Conservation (phyloP, 2,113 vertebrate species). For the Bungarus multicinctus region DNA sequence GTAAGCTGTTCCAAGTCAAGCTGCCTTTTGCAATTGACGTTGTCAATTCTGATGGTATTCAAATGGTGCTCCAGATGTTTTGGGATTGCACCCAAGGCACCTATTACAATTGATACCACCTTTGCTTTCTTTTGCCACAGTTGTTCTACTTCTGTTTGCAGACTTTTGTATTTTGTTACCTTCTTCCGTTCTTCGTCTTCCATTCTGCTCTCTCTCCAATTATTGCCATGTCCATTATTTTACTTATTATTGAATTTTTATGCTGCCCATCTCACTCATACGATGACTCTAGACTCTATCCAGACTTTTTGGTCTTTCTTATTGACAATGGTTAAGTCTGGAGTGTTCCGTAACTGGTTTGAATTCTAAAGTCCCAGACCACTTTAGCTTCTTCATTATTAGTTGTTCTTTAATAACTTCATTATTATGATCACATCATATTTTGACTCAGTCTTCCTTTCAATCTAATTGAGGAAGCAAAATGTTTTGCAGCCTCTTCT, state of each 20-base stretch:
- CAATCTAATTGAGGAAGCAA: conserved; percentile 32
- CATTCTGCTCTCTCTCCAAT: background rate
- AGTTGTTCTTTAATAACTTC: background rate
- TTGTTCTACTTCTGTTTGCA: background rate
- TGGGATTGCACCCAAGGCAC: background rate
- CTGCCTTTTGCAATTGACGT: background rate
- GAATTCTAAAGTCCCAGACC: background rate
- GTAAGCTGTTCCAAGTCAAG: background rate
- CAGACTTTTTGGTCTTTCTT: background rate
- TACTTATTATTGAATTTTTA: background rate
- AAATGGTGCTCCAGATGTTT: background rate
- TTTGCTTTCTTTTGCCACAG: background rate
- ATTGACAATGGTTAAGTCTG: background rate
- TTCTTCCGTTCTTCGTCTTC: background rate
- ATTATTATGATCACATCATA: background rate
- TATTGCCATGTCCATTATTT: conserved; percentile 15
- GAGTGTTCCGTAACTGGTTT: background rate
- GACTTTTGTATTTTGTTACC: background rate
- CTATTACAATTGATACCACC: background rate
- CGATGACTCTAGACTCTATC: background rate
- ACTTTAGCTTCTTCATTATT: background rate
- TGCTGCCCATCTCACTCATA: background rate
- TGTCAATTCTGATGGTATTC: background rate
- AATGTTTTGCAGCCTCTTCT: conserved; percentile 53
- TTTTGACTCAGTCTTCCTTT: conserved; percentile 37